A percentile compares a stretch with the other conserved stretches of the same genome.
Evolutionary conservation across 2,113 vertebrate species (phyloP).

Genomic region (Eclectus roratus): DNA sequence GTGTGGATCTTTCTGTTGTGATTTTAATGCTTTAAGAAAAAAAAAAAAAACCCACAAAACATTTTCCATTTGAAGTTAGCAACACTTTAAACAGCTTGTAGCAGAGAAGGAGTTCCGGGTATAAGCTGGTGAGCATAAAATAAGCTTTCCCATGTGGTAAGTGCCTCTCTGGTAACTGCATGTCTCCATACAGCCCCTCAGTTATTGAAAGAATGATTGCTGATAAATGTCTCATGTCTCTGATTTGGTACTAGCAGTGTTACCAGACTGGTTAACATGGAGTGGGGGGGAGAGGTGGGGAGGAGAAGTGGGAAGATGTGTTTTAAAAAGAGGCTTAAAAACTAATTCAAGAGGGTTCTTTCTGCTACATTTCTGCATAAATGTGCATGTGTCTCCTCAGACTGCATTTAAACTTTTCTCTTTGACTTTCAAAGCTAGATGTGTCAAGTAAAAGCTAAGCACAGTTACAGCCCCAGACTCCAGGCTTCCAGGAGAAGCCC

Average conservation of each 20-base stretch:
- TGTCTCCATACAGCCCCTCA: neutral
- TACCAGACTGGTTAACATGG: neutral
- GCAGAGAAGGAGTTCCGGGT: neutral
- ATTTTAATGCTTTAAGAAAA: neutral
- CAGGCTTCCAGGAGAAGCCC: neutral
- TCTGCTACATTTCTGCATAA: neutral
- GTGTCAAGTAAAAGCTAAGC: neutral
- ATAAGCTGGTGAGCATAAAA: slow-evolving; percentile 26
- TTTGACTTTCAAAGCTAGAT: neutral
- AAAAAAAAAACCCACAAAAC: neutral
- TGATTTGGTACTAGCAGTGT: neutral
- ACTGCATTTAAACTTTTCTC: neutral
- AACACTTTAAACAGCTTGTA: slow-evolving; percentile 32
- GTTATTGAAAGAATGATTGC: neutral
- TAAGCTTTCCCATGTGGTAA: neutral
- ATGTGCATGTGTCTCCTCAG: accelerated
- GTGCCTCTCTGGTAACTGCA: neutral
- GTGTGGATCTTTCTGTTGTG: neutral
- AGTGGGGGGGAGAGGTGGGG: neutral
- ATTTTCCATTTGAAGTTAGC: slow-evolving; percentile 17
- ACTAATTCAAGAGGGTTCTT: neutral
- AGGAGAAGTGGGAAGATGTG: neutral
- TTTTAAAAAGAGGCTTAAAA: neutral
- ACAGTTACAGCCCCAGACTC: neutral
- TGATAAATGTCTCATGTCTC: neutral